Percentiles rank a stretch among this genome's conserved stretches.
Conservation (phyloP, 2,113 vertebrate genomes). For the Amphiprion ocellaris region DNA sequence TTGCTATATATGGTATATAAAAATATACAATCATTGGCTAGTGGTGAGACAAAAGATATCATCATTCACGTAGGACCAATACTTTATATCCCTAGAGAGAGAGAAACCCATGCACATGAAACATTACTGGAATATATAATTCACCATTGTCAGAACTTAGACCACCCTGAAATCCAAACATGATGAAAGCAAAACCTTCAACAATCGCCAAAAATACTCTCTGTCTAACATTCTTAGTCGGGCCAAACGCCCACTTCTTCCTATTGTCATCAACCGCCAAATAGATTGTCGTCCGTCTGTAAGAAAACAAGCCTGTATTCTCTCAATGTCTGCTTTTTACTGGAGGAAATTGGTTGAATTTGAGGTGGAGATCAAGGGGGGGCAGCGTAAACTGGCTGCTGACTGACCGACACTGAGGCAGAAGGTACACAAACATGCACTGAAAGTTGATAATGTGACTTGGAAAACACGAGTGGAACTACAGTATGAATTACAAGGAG, state of each 20-base stretch:
- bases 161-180: constrained; percentile 39
- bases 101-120: constrained; percentile 68
- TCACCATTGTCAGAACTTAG: constrained; percentile 45
- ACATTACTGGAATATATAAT: constrained; percentile 60
- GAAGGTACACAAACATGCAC: constrained; percentile 1
- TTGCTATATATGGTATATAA: constrained; percentile 79
- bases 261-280: constrained; percentile 25
- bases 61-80: constrained; percentile 72
- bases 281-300: constrained; percentile 60
- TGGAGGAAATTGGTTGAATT: background rate
- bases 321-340: background rate
- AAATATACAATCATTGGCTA: constrained; percentile 86
- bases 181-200: constrained; percentile 38
- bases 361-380: constrained; percentile 9
- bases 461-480: constrained; percentile 2
- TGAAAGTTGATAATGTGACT: background rate
- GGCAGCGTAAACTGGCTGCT: background rate
- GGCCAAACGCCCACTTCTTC: constrained; percentile 22
- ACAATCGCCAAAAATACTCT: constrained; percentile 12
- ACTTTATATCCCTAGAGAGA: constrained; percentile 61
- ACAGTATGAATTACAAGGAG: no score
- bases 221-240: background rate
- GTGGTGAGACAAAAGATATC: constrained; percentile 73
- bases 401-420: background rate
- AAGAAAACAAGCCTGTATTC: background rate